A percentile compares a stretch with the other conserved stretches of the same genome.
phyloP scores from a whole-genome alignment of 2,888 invertebrate species.

The Scaptomyza caliginosa region DNA sequence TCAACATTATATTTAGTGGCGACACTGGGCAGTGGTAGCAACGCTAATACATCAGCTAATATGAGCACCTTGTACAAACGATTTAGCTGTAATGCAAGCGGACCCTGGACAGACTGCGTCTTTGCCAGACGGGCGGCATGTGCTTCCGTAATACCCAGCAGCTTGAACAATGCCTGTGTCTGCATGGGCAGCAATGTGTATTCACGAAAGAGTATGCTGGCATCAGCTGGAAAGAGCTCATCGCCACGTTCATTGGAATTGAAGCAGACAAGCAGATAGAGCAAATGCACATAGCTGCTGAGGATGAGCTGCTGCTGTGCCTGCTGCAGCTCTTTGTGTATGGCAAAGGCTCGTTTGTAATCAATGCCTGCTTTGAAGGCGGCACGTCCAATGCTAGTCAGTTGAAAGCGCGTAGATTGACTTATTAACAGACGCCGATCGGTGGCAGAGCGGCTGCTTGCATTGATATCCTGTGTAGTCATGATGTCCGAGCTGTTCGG shows the following conservation, averaged over 20 bases:
- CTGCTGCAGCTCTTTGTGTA: slow-evolving; percentile 90
- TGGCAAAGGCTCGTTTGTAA: slow-evolving; percentile 87
- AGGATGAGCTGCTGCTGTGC: slow-evolving; percentile 92
- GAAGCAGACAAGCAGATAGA: slow-evolving; percentile 89
- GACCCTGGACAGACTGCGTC: slow-evolving; percentile 87
- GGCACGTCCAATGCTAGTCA: slow-evolving; percentile 90
- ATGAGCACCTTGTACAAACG: slow-evolving; percentile 95
- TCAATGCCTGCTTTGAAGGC: slow-evolving; percentile 95
- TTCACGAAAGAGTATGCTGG: slow-evolving; percentile 84
- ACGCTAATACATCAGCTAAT: slow-evolving; percentile 91
- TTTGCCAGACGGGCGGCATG: slow-evolving; percentile 88
- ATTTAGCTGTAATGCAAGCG: slow-evolving; percentile 84
- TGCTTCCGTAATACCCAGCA: slow-evolving; percentile 91
- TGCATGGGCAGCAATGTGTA: slow-evolving; percentile 87
- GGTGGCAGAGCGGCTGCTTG: slow-evolving; percentile 29
- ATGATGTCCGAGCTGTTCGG: slow-evolving; percentile 70
- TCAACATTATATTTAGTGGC: slow-evolving; percentile 89
- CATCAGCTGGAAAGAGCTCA: slow-evolving; percentile 88
- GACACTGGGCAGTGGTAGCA: slow-evolving; percentile 87
- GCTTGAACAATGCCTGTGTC: slow-evolving; percentile 88
- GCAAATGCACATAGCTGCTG: slow-evolving; percentile 91
- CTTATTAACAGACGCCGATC: slow-evolving; percentile 79
- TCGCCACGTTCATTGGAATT: slow-evolving; percentile 83
- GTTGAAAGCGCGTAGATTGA: slow-evolving; percentile 85
- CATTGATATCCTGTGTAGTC: slow-evolving; percentile 79